Evolutionary conservation across 1,140 invertebrate species (phyloP), one percentile per base, ranked within the genome.

Genomic region (Drosophila guanche): DNA sequence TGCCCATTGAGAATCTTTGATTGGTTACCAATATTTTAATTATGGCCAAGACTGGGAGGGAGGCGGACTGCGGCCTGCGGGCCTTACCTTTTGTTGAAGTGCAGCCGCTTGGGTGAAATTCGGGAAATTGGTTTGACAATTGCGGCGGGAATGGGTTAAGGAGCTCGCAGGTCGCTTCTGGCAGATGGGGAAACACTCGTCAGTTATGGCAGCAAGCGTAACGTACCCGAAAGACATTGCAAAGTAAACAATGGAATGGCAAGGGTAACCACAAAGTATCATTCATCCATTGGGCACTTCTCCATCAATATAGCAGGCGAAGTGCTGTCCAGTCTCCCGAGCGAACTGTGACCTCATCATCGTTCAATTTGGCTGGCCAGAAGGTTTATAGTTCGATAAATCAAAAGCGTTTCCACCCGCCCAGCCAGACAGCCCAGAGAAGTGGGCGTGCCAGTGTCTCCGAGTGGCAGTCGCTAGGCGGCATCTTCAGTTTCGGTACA

Each of bases 21-120:
- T 84, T 84, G 80, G 80, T 84, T 79, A 85, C 66, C 80, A 84
- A 84, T 84, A 85, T 79, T 85, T 79, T 85, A 84, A 84, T 84
- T 84, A 85, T 79, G 70, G 29, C 53, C 67, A 33, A 73, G 69
- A 60, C 52, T 43, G 58, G 51, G 5, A 53, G 14, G 25, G 23
- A 46, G 20, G 16, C 43, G 4, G 5, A 5, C 25, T 27, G 25
- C n/a, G n/a, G n/a, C n/a, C n/a, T n/a, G n/a, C n/a, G n/a, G 6
- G 25, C 47, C 52, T 25, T 56, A 54, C 29, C 65, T 61, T 61
- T 73, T 79, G 58, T 72, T 42, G 56, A 41, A 22, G 23, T 73
- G 43, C 73, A 76, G 53, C 33, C 48, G 27, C 5, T 56, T 52
- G 27, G 23, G 10, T 20, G 40, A 23, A n/a, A 43, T 14, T 27